Conservation (phyloP, 2,888 invertebrate genomes). For the Salticus scenicus region DNA sequence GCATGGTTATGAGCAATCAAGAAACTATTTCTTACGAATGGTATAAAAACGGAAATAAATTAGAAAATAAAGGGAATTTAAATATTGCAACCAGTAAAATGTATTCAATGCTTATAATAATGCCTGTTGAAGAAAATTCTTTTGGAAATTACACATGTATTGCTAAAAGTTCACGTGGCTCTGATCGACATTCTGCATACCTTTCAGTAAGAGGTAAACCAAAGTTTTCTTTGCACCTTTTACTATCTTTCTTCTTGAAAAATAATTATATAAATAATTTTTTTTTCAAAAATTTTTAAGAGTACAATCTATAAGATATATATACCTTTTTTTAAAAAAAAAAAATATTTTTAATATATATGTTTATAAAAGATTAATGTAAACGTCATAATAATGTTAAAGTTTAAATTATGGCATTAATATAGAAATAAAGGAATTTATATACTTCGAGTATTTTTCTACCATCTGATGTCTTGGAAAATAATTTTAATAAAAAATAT, state of each 20-base stretch:
- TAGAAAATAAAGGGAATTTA: constrained; percentile 19
- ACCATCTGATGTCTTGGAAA: no score
- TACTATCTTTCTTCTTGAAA: no score
- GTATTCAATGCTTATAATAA: constrained; percentile 42
- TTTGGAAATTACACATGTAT: constrained; percentile 57
- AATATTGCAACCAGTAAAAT: constrained; percentile 30
- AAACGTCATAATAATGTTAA: no score
- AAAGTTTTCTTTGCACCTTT: no score
- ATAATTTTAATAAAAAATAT: no score
- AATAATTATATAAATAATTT: background rate
- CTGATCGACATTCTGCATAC: constrained; percentile 19
- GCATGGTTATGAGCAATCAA: constrained; percentile 28
- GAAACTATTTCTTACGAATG: constrained; percentile 28
- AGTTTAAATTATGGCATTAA: no score
- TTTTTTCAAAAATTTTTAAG: no score
- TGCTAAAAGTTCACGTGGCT: constrained; percentile 32
- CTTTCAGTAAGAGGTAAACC: constrained; percentile 42
- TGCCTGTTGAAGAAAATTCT: constrained; percentile 35
- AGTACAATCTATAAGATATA: no score
- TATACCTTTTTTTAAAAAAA: no score
- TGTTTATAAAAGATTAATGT: no score
- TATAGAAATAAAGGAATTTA: no score
- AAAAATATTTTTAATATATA: background rate
- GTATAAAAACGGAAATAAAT: constrained; percentile 29
- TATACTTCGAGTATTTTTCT: no score